These are phyloP conservation scores for Emberiza fucata DNA, from an alignment of 2,113 vertebrate genomes.

Conservation along the genomic window DNA sequence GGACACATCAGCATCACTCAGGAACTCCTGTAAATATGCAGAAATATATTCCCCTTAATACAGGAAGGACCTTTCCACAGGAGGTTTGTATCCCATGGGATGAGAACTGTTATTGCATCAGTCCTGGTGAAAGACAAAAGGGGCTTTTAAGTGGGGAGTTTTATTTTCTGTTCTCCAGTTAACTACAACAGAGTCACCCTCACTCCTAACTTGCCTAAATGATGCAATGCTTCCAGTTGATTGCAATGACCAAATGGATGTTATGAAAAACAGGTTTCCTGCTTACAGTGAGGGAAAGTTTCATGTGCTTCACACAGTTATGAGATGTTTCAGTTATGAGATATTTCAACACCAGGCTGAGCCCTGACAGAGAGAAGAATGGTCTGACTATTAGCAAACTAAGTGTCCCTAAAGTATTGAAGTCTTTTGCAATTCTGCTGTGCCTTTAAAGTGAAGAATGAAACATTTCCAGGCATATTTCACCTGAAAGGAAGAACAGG, in stretches of 20 bases:
- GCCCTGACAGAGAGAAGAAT: slow-evolving; percentile 19
- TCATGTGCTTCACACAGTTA: neutral
- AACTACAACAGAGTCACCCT: neutral
- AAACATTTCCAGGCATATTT: slow-evolving; percentile 11
- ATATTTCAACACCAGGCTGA: neutral
- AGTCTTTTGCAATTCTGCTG: neutral
- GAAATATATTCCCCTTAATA: neutral
- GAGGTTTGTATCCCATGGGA: neutral
- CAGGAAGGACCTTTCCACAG: neutral
- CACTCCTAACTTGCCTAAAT: neutral
- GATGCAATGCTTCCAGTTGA: neutral
- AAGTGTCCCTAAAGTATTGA: slow-evolving; percentile 12
- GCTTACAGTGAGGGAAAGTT: neutral
- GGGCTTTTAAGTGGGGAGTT: neutral
- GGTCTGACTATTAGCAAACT: neutral
- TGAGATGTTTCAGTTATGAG: neutral
- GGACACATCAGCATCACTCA: neutral
- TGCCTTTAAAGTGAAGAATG: slow-evolving; percentile 40
- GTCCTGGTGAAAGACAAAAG: neutral
- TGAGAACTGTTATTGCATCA: neutral
- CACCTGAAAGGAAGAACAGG: neutral
- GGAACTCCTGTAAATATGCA: neutral
- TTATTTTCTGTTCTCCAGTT: neutral
- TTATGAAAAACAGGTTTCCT: slow-evolving; percentile 1
- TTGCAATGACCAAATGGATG: neutral